A percentile compares a stretch with the other conserved stretches of the same genome.
Evolutionary conservation across 37 sponge, comb jelly and placozoan genomes (phyloP).

Genomic region (Beroe ovata): DNA sequence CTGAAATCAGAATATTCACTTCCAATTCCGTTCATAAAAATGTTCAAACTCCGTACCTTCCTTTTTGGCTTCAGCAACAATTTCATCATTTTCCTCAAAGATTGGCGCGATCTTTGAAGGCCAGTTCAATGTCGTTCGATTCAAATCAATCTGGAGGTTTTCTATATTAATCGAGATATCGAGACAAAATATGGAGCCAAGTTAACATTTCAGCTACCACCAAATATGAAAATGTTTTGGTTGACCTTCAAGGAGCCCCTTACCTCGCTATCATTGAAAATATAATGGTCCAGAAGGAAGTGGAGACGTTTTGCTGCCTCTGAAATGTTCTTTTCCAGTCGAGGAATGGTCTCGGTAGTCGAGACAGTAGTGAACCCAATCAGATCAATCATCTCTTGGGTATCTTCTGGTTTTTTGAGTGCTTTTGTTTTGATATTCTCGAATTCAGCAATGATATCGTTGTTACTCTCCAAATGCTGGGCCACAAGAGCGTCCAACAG

Average conservation of each 20-base stretch:
- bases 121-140: constrained; percentile 84
- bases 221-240: no score
- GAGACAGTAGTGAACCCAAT: constrained; percentile 81
- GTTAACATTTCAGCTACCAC: no score
- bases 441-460: constrained; percentile 77
- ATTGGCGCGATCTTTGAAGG: constrained; percentile 82
- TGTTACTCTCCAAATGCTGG: constrained; percentile 20
- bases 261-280: constrained; percentile 77
- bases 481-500: constrained; percentile 67
- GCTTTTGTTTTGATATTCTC: constrained; percentile 78
- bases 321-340: constrained; percentile 46
- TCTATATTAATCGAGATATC: no score
- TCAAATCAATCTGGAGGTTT: constrained; percentile 73
- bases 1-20: no score
- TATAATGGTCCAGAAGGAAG: constrained; percentile 81
- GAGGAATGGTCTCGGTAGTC: constrained; percentile 70
- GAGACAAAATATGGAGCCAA: no score
- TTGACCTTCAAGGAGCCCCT: no score
- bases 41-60: constrained; percentile 38
- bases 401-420: constrained; percentile 80
- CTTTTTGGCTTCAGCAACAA: constrained; percentile 55
- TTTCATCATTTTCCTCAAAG: constrained; percentile 85
- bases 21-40: not conserved
- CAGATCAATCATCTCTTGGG: constrained; percentile 88
- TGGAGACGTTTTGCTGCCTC: constrained; percentile 74